Evolutionary conservation across 92 coral and sea anemone species (phyloP).

Genomic region (Porites cylindrica): DNA sequence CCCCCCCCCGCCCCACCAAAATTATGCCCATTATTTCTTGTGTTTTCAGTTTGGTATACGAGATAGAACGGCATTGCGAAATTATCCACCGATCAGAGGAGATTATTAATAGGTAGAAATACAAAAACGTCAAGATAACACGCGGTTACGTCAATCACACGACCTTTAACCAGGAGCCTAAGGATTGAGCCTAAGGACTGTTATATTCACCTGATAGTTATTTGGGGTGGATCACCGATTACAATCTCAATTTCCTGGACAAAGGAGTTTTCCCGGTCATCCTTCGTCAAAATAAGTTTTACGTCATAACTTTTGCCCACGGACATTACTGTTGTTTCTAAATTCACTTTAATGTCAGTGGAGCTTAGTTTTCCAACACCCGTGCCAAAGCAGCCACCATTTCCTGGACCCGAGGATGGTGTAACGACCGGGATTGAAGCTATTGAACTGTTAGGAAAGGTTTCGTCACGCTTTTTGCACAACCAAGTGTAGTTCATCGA

Average conservation of each 20-base stretch:
- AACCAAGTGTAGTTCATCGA: slow-evolving; percentile 78
- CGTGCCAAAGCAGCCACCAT: slow-evolving; percentile 87
- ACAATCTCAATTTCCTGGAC: slow-evolving; percentile 75
- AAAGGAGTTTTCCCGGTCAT: slow-evolving; percentile 40
- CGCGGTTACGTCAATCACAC: neutral
- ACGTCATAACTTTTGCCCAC: slow-evolving; percentile 52
- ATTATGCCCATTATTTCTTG: too few species aligned
- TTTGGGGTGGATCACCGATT: slow-evolving; percentile 76
- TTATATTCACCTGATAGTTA: slow-evolving; percentile 59
- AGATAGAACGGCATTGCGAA: too few species aligned
- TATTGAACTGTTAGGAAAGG: slow-evolving; percentile 42
- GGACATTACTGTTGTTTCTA: slow-evolving; percentile 64
- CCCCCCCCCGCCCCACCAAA: too few species aligned
- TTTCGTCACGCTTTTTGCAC: slow-evolving; percentile 73
- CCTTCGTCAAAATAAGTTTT: slow-evolving; percentile 66
- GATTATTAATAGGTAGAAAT: too few species aligned
- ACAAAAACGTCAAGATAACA: neutral
- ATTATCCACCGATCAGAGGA: too few species aligned
- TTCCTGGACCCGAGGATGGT: slow-evolving; percentile 31
- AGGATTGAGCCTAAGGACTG: neutral
- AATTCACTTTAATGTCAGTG: slow-evolving; percentile 16
- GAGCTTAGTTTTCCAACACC: slow-evolving; percentile 74
- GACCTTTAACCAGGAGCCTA: neutral
- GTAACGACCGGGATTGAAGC: slow-evolving; percentile 51
- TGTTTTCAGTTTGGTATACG: too few species aligned